Evolutionary conservation across 2,888 invertebrate genomes (phyloP).

Genomic region (Drosophila histrio): DNA sequence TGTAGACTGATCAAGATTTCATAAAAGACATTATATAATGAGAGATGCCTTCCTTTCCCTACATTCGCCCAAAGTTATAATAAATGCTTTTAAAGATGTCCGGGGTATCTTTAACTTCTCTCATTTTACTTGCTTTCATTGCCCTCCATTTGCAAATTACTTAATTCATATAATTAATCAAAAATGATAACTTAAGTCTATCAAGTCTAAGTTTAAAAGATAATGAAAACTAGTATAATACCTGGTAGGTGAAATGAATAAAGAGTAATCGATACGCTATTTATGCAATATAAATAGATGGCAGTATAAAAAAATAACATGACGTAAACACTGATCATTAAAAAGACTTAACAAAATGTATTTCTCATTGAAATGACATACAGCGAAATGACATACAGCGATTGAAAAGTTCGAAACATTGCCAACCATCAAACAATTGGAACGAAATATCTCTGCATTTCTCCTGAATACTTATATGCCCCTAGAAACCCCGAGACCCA

Average conservation of each 20-base stretch:
- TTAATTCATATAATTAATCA: no score
- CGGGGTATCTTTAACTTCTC: no score
- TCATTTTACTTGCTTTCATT: no score
- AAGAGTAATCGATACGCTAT: not conserved
- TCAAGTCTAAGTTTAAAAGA: not conserved
- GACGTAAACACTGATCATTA: not conserved
- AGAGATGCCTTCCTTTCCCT: no score
- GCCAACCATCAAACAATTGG: constrained; percentile 83
- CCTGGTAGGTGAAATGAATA: not conserved
- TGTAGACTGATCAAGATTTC: no score
- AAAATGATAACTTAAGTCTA: not conserved
- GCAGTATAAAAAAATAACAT: no score
- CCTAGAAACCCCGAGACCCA: constrained; percentile 82
- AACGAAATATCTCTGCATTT: constrained; percentile 83
- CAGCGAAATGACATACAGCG: no score
- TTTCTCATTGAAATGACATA: not conserved
- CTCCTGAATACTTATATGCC: constrained; percentile 84
- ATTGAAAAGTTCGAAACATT: constrained; percentile 47
- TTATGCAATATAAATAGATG: no score
- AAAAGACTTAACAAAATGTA: not conserved
- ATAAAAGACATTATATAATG: no score
- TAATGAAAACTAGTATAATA: not conserved
- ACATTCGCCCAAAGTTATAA: no score
- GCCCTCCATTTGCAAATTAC: no score
- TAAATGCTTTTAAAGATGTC: no score